These are phyloP conservation scores for Petrocephalus zakoni DNA, from an alignment of 2,113 vertebrate species.

Conservation along the genomic window DNA sequence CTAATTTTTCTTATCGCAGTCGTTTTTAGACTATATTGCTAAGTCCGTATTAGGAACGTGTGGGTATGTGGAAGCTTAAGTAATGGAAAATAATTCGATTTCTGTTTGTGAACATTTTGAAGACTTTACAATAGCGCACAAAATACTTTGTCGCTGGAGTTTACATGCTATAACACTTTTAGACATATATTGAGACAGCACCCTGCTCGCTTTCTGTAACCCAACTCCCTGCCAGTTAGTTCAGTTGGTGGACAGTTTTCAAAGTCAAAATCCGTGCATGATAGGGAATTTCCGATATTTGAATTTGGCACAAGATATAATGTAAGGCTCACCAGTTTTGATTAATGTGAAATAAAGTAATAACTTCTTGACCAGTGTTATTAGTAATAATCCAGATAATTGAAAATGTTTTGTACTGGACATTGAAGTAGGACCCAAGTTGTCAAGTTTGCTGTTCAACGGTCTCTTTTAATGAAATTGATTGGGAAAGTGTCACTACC, in stretches of 20 bases:
- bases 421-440: neutral
- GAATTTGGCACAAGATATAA: neutral
- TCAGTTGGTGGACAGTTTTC: too few species aligned
- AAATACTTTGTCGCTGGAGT: neutral
- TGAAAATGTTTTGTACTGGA: neutral
- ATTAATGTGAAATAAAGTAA: neutral
- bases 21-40: neutral
- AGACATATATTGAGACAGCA: neutral
- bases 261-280: neutral
- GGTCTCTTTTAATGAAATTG: neutral
- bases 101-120: neutral
- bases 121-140: neutral
- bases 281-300: neutral
- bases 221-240: neutral
- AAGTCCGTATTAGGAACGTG: neutral
- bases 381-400: neutral
- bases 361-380: neutral
- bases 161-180: neutral
- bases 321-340: neutral
- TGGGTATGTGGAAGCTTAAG: neutral
- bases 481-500: neutral
- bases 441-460: neutral
- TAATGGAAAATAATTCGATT: too few species aligned
- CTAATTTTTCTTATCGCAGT: neutral
- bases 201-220: neutral